Percentiles rank a stretch among this genome's conserved stretches.
Conservation (phyloP, 2,113 vertebrate species). For the Brienomyrus longianalis region DNA sequence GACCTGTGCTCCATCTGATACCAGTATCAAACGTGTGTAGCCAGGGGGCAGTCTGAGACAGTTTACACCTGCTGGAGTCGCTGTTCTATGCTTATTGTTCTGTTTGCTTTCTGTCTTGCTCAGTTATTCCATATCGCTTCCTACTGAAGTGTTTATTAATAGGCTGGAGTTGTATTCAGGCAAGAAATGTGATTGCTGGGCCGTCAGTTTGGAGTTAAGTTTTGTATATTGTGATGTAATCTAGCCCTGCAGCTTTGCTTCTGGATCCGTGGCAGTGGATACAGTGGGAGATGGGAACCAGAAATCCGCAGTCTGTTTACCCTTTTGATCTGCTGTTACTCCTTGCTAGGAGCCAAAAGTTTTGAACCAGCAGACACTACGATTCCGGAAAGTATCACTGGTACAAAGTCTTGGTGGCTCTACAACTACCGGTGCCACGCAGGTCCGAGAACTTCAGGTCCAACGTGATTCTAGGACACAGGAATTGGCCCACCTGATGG, state of each 20-base stretch:
- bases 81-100: constrained; percentile 1
- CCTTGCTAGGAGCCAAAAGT: neutral
- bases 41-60: constrained; percentile 15
- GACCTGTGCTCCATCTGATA: constrained; percentile 10
- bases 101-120: neutral
- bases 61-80: neutral
- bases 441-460: neutral
- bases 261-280: neutral
- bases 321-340: neutral
- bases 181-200: neutral
- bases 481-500: neutral
- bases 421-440: neutral
- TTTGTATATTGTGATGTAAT: neutral
- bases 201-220: neutral
- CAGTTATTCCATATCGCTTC: neutral
- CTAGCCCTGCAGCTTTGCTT: neutral
- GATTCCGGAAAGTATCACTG: neutral
- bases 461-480: neutral
- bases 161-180: neutral
- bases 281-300: neutral
- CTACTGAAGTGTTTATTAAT: neutral
- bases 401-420: neutral
- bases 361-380: neutral
- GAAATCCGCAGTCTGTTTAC: neutral
- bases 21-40: constrained; percentile 18